Evolutionary conservation across 2,888 invertebrate species (phyloP).

Genomic region (Sphaeridia pumilis): DNA sequence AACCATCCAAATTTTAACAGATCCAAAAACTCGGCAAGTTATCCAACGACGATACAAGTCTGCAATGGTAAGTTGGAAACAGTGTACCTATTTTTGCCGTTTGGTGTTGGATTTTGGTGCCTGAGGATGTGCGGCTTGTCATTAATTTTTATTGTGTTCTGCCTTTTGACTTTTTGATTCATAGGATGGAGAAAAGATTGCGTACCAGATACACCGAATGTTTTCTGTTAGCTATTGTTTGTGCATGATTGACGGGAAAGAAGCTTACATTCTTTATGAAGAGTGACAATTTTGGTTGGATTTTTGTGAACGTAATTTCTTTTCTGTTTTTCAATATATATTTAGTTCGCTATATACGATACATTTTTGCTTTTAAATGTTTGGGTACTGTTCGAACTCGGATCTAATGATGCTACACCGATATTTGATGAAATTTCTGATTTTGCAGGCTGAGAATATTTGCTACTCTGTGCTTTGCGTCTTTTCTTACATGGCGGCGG

Average conservation of each 20-base stretch:
- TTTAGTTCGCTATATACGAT: too few relatives aligned
- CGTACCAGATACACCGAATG: conserved; percentile 64
- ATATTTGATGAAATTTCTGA: too few relatives aligned
- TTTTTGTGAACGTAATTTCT: too few relatives aligned
- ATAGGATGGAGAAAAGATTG: conserved; percentile 60
- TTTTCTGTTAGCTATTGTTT: conserved; percentile 58
- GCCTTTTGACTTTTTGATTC: conserved; percentile 16
- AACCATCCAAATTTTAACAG: conserved; percentile 50
- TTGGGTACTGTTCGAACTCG: too few relatives aligned
- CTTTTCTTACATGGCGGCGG: conserved; percentile 96
- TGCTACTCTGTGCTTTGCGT: conserved; percentile 99
- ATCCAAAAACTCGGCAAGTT: conserved; percentile 93
- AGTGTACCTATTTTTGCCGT: too few relatives aligned
- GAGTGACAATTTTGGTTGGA: too few relatives aligned
- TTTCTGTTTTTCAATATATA: too few relatives aligned
- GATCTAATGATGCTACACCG: too few relatives aligned
- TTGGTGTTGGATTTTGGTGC: too few relatives aligned
- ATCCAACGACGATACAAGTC: conserved; percentile 96
- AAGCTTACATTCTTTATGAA: too few relatives aligned
- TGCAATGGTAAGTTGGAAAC: conserved; percentile 70
- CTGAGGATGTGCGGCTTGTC: too few relatives aligned
- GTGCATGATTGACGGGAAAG: conserved; percentile 38
- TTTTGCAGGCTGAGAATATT: conserved; percentile 86
- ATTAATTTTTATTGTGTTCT: conserved; percentile 13
- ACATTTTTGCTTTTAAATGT: too few relatives aligned